Conservation (phyloP, 2,113 vertebrate genomes). For the Vicugna pacos region DNA sequence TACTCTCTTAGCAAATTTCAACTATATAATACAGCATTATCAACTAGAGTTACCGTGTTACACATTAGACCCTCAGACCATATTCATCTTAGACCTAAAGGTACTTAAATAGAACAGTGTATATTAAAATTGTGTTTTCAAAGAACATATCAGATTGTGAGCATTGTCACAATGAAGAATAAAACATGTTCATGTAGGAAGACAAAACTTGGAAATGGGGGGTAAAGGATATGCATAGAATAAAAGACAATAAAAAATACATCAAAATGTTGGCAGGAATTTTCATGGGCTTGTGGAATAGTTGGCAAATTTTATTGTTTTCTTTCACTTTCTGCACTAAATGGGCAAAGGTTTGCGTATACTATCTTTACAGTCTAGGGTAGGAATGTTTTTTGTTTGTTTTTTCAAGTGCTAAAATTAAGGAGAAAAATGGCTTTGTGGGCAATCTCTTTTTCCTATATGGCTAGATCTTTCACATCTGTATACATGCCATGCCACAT, state of each 20-base stretch:
- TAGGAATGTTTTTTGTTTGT: not conserved
- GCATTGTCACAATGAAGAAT: not conserved
- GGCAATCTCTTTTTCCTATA: not conserved
- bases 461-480: not conserved
- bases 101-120: not conserved
- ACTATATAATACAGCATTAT: not conserved
- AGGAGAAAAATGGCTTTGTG: not conserved
- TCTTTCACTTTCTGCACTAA: conserved; percentile 1
- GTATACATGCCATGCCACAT: rapidly evolving
- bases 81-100: not conserved
- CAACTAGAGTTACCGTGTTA: not conserved
- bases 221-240: not conserved
- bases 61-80: not conserved
- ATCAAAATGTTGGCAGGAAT: not conserved
- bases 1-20: not conserved
- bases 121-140: not conserved
- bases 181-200: not conserved
- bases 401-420: not conserved
- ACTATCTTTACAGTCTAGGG: not conserved
- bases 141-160: not conserved
- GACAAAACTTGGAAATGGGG: not conserved
- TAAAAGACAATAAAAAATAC: not conserved
- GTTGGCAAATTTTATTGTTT: not conserved
- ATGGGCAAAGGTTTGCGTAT: not conserved
- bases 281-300: not conserved